phyloP scores from a whole-genome alignment of 64 coral and sea anemone species.

The Montipora foliosa region DNA sequence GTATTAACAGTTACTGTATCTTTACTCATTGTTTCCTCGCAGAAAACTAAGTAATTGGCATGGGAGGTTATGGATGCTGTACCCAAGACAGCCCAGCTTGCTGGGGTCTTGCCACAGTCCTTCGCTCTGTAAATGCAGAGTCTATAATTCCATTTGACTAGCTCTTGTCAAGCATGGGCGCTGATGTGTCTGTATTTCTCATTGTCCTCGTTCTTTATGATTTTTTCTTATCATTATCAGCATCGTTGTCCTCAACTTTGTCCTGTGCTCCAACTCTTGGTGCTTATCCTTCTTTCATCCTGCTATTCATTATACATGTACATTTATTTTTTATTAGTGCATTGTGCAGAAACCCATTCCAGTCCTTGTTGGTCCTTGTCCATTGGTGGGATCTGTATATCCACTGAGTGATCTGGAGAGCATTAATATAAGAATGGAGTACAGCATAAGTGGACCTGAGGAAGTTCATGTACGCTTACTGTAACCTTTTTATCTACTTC shows the following conservation, averaged over 20 bases:
- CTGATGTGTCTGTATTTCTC: not conserved
- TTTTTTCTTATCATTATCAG: too few species aligned
- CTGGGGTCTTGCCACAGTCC: constrained; percentile 77
- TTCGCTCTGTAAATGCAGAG: constrained; percentile 64
- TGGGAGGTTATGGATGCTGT: constrained; percentile 61
- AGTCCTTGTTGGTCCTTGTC: constrained; percentile 78
- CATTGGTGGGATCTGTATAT: constrained; percentile 71
- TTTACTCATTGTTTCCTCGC: not conserved
- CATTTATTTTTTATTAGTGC: constrained; percentile 20
- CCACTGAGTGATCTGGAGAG: constrained; percentile 22
- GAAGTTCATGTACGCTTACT: constrained; percentile 33
- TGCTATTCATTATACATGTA: not conserved
- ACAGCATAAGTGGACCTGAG: constrained; percentile 79
- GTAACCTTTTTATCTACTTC: too few species aligned
- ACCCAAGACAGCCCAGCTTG: constrained; percentile 73
- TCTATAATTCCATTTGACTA: constrained; percentile 64
- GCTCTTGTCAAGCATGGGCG: constrained; percentile 37
- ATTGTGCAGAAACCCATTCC: constrained; percentile 60
- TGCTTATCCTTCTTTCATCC: not conserved
- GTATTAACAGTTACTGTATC: too few species aligned
- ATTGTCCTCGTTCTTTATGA: too few species aligned
- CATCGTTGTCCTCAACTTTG: too few species aligned
- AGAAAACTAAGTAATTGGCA: constrained; percentile 58
- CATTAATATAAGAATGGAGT: constrained; percentile 70
- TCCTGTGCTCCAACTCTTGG: too few species aligned